Evolutionary conservation across 1,140 invertebrate species (phyloP), one percentile per base, ranked within the genome.

Genomic region (Elysia chlorotica): DNA sequence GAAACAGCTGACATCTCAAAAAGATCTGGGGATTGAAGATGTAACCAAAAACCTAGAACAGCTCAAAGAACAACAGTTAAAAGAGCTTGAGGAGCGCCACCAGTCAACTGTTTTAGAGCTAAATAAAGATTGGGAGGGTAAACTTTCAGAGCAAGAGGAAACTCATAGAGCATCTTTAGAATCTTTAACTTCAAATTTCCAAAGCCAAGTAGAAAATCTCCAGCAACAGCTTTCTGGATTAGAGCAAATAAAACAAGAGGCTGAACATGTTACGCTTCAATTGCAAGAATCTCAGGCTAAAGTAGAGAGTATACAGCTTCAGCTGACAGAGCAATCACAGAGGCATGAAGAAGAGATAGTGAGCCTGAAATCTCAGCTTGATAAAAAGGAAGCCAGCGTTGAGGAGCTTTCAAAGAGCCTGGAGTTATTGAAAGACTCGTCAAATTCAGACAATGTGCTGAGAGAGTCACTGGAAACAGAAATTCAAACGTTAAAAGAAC

Each of bases 1-100:
- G 33, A 71, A 77, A 37, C 78, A 83, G 2, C 54, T 83, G 19
- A 77, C 65, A 2, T 63, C 77, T 35, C 77, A 82, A 61, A 81
- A 81, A 62, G 82, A 84, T 14, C 36, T 76, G 19, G 76, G 77
- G 31, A 73, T 79, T 23, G 79, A 78, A 38, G 83, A 81, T 63
- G 59, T 79, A 10, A 74, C 69, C 35, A 78, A 71, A 21, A 79
- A 74, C 30, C 59, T 83, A 35, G 83, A 84, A 68, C 71, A 66
- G 21, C 69, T 82, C 35, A 79, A 80, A 36, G 77, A 80, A 19
- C 54, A 77, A 23, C 77, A 81, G 65, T 69, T 82, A 19, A 53
- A 59, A 23, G 78, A 84, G 19, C 59, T 76, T 21, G 74, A 77
- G 56, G 76, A 78, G 28, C 67, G 67, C 28, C 77, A 83, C 63